Conservation (phyloP, 2,113 vertebrate genomes). For the Laticauda colubrina region DNA sequence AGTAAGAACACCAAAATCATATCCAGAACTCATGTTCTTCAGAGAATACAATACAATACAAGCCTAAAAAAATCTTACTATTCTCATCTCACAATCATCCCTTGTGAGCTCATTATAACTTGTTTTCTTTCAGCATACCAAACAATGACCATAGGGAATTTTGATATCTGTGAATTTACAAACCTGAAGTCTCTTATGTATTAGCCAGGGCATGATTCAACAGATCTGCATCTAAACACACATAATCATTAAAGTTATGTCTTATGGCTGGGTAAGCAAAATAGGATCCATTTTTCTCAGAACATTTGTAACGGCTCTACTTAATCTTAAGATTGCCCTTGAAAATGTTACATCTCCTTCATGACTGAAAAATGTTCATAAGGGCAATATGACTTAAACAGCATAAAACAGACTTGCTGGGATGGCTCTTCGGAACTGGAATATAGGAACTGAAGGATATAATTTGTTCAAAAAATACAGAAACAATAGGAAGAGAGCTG, state of each 20-base stretch:
- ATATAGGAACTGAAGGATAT: neutral
- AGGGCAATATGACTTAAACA: neutral
- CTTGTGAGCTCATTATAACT: conserved; percentile 46
- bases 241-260: neutral
- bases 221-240: conserved; percentile 9
- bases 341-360: neutral
- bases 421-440: neutral
- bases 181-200: neutral
- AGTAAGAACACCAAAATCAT: neutral
- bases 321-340: neutral
- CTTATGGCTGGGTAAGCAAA: conserved; percentile 15
- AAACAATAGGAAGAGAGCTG: neutral
- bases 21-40: neutral
- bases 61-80: neutral
- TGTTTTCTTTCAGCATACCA: conserved; percentile 24
- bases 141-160: neutral
- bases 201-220: neutral
- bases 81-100: conserved; percentile 29
- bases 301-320: neutral
- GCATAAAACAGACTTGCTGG: neutral
- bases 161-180: neutral
- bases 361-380: neutral
- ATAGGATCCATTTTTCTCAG: neutral
- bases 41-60: neutral
- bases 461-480: neutral